Conservation (phyloP, 2,113 vertebrate genomes). For the Malaclemys terrapin region DNA sequence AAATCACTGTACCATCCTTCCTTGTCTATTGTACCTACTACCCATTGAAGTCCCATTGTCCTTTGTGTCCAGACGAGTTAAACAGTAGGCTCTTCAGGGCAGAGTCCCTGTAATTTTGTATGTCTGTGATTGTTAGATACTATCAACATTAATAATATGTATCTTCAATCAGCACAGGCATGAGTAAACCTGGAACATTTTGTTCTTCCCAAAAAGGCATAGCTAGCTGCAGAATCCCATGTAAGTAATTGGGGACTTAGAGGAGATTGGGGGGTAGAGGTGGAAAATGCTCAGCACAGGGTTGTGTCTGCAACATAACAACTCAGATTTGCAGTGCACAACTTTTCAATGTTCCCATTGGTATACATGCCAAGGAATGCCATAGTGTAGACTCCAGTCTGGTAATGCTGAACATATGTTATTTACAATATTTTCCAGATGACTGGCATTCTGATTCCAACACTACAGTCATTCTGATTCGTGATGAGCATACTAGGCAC, state of each 20-base stretch:
- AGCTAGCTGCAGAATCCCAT: background rate
- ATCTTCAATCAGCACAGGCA: background rate
- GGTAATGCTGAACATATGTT: background rate
- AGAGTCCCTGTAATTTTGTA: constrained; percentile 20
- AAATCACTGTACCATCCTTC: background rate
- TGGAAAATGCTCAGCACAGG: background rate
- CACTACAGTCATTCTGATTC: background rate
- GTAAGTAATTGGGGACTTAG: background rate
- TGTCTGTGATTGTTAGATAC: background rate
- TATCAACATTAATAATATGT: background rate
- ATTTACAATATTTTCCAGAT: background rate
- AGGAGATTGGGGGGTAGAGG: background rate
- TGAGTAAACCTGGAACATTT: background rate
- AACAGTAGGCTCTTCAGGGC: background rate
- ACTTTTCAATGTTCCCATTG: background rate
- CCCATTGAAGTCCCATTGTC: background rate
- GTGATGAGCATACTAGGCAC: background rate
- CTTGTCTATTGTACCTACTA: background rate
- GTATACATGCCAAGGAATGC: background rate
- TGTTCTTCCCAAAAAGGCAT: background rate
- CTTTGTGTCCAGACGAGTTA: background rate
- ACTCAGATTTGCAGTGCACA: background rate
- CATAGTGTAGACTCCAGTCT: background rate
- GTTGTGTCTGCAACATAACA: background rate
- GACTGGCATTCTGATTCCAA: background rate